Evolutionary conservation across 2,113 vertebrate genomes (phyloP).

Genomic region (Corapipo altera): DNA sequence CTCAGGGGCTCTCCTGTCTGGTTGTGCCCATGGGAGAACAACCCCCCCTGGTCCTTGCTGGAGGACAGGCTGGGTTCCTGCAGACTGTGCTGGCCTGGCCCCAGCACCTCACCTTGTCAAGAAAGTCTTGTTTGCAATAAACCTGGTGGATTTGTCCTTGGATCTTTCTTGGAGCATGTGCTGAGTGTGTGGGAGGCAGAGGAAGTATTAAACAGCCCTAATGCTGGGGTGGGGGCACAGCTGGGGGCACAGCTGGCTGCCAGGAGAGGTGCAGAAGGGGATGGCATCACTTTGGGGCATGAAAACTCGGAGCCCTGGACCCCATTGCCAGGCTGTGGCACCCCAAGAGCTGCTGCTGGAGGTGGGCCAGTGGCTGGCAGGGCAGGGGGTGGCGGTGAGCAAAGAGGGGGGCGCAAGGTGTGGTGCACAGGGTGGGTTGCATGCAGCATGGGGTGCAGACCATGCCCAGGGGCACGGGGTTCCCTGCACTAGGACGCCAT

Average conservation of each 20-base stretch:
- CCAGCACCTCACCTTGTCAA: background rate
- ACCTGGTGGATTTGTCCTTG: background rate
- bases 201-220: fast-evolving
- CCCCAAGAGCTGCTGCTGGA: fast-evolving
- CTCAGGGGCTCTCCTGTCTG: background rate
- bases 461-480: fast-evolving
- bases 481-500: background rate
- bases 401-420: background rate
- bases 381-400: background rate
- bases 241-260: background rate
- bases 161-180: fast-evolving
- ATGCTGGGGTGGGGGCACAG: fast-evolving
- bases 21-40: fast-evolving
- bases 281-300: fast-evolving
- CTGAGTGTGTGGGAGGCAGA: fast-evolving
- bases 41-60: background rate
- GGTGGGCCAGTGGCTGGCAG: fast-evolving
- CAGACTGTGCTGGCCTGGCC: background rate
- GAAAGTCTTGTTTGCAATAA: background rate
- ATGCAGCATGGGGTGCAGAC: fast-evolving
- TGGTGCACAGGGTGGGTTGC: background rate
- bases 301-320: fast-evolving
- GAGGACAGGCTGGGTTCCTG: fast-evolving
- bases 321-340: fast-evolving
- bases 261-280: background rate